phyloP scores from a whole-genome alignment of 1,140 invertebrate genomes.

The Lepidotrigona ventralis region DNA sequence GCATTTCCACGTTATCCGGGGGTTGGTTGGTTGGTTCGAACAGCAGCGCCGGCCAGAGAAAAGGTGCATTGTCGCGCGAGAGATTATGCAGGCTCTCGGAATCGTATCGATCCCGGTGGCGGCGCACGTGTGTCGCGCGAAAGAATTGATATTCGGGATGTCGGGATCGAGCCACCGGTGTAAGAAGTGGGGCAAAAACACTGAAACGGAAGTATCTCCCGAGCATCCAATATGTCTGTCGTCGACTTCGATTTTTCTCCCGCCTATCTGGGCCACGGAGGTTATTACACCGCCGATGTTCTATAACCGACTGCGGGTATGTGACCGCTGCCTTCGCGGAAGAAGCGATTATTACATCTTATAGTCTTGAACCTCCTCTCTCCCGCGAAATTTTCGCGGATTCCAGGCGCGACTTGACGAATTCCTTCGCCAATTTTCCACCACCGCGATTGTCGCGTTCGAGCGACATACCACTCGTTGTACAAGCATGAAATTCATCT shows the following conservation, averaged over 20 bases:
- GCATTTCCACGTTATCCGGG: constrained; percentile 5
- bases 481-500: background rate
- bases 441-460: background rate
- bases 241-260: constrained; percentile 60
- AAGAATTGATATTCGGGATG: constrained; percentile 58
- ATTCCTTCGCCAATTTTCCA: constrained; percentile 21
- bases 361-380: background rate
- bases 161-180: constrained; percentile 27
- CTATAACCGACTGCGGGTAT: constrained; percentile 47
- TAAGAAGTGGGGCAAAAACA: constrained; percentile 58
- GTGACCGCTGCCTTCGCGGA: constrained; percentile 8
- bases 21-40: constrained; percentile 14
- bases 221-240: constrained; percentile 64
- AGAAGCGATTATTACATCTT: constrained; percentile 54
- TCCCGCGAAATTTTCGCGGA: constrained; percentile 14
- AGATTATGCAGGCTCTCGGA: constrained; percentile 40
- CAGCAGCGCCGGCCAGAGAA: constrained; percentile 20
- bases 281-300: constrained; percentile 62
- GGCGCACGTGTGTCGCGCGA: constrained; percentile 25
- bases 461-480: background rate
- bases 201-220: constrained; percentile 42
- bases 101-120: constrained; percentile 33
- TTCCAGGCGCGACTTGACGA: background rate
- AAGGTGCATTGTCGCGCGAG: constrained; percentile 40
- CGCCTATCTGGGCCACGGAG: constrained; percentile 59